Conservation (phyloP, 2,113 vertebrate species). For the Herpailurus yagouaroundi region DNA sequence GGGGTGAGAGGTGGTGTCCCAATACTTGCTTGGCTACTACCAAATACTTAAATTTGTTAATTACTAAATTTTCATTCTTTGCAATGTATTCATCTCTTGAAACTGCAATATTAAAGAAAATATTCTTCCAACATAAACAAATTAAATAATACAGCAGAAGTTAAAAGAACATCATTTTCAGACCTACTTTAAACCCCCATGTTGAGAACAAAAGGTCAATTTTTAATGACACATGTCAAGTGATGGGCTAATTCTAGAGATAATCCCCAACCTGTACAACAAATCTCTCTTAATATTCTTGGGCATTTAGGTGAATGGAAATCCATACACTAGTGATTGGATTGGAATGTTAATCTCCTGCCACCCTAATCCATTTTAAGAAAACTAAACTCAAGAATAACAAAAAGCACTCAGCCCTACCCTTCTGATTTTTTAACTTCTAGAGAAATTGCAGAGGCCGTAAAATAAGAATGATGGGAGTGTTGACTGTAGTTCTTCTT, state of each 20-base stretch:
- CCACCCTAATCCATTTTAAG: conserved; percentile 31
- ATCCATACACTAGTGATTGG: background rate
- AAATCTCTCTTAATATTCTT: conserved; percentile 39
- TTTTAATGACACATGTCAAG: conserved; percentile 15
- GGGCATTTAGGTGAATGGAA: conserved; percentile 23
- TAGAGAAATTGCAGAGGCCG: background rate
- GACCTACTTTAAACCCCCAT: background rate
- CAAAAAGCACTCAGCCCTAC: conserved; percentile 36
- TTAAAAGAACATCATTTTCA: background rate
- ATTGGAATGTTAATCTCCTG: conserved; percentile 49
- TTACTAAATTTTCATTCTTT: conserved; percentile 27
- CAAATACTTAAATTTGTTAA: background rate
- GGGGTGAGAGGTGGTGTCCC: too few species aligned
- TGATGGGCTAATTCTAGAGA: conserved; percentile 28
- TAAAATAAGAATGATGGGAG: conserved; percentile 2
- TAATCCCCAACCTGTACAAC: conserved; percentile 19
- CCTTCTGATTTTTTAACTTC: conserved; percentile 38
- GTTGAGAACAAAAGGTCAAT: background rate
- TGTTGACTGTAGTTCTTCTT: background rate
- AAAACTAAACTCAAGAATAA: conserved; percentile 55
- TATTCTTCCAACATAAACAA: background rate
- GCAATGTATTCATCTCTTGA: background rate
- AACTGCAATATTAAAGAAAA: background rate
- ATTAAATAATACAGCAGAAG: background rate
- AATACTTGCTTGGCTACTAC: background rate